These are phyloP conservation scores for Triplophysa tibetana DNA, from an alignment of 2,113 vertebrate genomes.

Conservation along the genomic window DNA sequence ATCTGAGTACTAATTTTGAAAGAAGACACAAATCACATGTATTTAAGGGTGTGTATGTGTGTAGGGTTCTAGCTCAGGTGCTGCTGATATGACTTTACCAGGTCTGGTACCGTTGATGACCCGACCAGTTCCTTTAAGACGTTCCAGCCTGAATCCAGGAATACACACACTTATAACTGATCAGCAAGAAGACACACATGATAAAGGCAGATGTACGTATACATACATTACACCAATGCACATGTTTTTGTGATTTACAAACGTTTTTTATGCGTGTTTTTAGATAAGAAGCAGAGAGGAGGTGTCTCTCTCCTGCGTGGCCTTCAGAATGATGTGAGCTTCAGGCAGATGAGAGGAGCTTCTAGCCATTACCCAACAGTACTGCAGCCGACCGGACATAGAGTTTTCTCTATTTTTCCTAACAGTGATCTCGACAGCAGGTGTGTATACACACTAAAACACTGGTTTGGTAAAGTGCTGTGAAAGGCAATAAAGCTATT, in stretches of 20 bases:
- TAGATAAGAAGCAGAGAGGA: conserved; percentile 74
- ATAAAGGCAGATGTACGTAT: conserved; percentile 63
- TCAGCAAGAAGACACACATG: conserved; percentile 67
- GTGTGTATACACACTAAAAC: conserved; percentile 11
- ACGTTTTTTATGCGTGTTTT: conserved; percentile 19
- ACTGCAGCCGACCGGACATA: conserved; percentile 61
- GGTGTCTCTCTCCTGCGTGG: conserved; percentile 59
- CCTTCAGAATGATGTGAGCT: conserved; percentile 67
- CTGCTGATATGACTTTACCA: conserved; percentile 65
- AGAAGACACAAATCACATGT: conserved; percentile 4
- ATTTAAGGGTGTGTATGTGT: background rate
- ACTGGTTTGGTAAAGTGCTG: background rate
- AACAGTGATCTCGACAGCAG: conserved; percentile 34
- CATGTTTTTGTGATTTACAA: background rate
- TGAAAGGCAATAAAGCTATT: background rate
- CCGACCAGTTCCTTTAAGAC: conserved; percentile 65
- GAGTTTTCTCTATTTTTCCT: conserved; percentile 53
- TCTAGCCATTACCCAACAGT: conserved; percentile 63
- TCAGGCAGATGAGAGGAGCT: conserved; percentile 66
- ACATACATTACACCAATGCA: background rate
- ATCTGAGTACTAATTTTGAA: background rate
- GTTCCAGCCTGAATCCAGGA: conserved; percentile 64
- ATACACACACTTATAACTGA: conserved; percentile 60
- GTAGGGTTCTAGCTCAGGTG: conserved; percentile 55
- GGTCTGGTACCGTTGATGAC: conserved; percentile 60